Base-by-base conservation (phyloP, 1,140 invertebrate genomes). In the Scaptomyza montana region DNA sequence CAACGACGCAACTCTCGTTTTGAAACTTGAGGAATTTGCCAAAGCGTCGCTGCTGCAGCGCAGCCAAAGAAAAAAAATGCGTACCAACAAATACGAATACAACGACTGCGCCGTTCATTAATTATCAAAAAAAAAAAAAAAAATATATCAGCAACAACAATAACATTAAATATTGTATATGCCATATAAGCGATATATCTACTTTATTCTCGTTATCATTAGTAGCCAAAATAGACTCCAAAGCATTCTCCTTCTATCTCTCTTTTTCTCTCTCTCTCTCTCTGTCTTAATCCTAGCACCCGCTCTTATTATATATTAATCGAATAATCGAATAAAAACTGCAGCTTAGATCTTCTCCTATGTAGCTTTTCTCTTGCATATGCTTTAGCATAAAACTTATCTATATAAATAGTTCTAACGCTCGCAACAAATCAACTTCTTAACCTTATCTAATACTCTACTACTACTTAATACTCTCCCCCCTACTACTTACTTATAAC, bases 21-120 rank as follows among this genome's bases (percentile, higher is more conserved):
- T 62, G 75, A 77, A 68, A 74, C 85, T 91, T 86, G 84, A 74
- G 81, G 89, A 89, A 80, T 86, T 85, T 89, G 89, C 73, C 89
- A 90, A 90, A 90, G 81, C 79, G 86, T 84, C 85, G 74, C 79
- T 84, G 80, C 85, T 89, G 74, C 84, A 74, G 78, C 80, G 80
- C 80, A 79, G 75, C 72, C 71, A 68, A 62, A 69, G 75, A 81
- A 72, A 76, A 56, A 66, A 66, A 77, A 77, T 51, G 62, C 36
- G 39, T 55, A 33, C 21, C 12, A 65, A 77, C 49, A 66, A 39
- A 80, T 80, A 73, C 62, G 51, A 64, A 64, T 73, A 80, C 68
- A 78, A 77, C 72, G 72, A 89, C 79, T 79, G 78, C 84, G 82
- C 78, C 80, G 71, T 49, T 89, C 84, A 87, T 82, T 61, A 80